Conservation (phyloP, 2,113 vertebrate species). For the Malurus cyaneus region DNA sequence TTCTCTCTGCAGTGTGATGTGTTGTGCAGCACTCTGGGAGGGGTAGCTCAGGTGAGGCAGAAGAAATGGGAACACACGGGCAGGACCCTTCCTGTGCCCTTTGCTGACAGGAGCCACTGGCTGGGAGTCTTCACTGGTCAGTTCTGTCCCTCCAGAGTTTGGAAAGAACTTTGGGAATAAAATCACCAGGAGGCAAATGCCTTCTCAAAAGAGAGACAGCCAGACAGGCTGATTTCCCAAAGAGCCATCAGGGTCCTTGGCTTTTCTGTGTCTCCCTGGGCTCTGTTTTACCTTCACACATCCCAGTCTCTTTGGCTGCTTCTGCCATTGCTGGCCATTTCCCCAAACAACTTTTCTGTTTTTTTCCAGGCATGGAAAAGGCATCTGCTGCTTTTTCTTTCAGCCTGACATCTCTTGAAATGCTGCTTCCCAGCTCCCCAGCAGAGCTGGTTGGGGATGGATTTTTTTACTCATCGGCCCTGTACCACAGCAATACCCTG, state of each 20-base stretch:
- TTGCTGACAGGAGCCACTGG: background rate
- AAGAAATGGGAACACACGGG: rapidly evolving
- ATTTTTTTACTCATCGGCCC: background rate
- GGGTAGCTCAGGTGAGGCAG: background rate
- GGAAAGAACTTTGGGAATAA: background rate
- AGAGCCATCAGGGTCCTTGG: background rate
- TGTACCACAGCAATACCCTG: background rate
- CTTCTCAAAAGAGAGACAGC: background rate
- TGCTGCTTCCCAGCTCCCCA: background rate
- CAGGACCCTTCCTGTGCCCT: background rate
- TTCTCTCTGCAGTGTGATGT: background rate
- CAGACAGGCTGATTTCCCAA: background rate
- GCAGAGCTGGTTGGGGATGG: background rate
- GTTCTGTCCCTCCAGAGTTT: background rate
- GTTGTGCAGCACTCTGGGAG: background rate
- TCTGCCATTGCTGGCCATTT: background rate
- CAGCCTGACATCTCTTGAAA: background rate
- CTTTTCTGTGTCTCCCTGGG: background rate
- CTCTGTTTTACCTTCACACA: background rate
- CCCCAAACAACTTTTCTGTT: background rate
- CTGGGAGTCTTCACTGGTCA: background rate
- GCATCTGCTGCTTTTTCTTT: slow-evolving; percentile 20
- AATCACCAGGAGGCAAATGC: background rate
- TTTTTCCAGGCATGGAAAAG: slow-evolving; percentile 12
- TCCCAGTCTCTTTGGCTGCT: background rate